phyloP scores from a whole-genome alignment of 2,888 invertebrate species.

The Melipona bicolor region DNA sequence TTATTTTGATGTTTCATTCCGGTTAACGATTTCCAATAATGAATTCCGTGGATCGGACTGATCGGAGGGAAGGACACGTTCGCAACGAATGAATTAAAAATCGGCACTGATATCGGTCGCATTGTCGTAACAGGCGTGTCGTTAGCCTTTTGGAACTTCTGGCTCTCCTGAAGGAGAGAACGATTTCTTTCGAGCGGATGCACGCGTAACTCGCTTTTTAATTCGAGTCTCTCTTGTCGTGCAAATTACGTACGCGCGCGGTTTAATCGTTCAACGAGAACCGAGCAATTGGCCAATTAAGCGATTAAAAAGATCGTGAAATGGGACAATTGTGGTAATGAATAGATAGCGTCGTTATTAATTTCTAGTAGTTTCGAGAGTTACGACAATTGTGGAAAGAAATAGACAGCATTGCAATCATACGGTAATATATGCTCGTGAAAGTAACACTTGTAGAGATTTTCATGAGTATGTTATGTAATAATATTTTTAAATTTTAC shows the following conservation, averaged over 20 bases:
- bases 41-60: constrained; percentile 48
- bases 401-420: not conserved
- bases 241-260: not conserved
- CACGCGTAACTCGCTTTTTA: not conserved
- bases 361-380: not conserved
- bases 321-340: not conserved
- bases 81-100: not conserved
- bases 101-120: no score
- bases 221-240: not conserved
- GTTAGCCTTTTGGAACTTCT: constrained; percentile 12
- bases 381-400: not conserved
- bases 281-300: no score
- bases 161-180: not conserved
- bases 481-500: no score
- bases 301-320: not conserved
- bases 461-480: no score
- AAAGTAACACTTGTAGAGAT: not conserved
- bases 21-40: constrained; percentile 58
- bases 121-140: constrained; percentile 27
- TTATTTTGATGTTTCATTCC: constrained; percentile 32
- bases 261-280: not conserved
- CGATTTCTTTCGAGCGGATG: not conserved
- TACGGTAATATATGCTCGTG: not conserved
- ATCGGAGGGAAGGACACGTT: constrained; percentile 5
- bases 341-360: not conserved